Evolutionary conservation across 2,113 vertebrate genomes (phyloP).

Genomic region (Aldabrachelys gigantea): DNA sequence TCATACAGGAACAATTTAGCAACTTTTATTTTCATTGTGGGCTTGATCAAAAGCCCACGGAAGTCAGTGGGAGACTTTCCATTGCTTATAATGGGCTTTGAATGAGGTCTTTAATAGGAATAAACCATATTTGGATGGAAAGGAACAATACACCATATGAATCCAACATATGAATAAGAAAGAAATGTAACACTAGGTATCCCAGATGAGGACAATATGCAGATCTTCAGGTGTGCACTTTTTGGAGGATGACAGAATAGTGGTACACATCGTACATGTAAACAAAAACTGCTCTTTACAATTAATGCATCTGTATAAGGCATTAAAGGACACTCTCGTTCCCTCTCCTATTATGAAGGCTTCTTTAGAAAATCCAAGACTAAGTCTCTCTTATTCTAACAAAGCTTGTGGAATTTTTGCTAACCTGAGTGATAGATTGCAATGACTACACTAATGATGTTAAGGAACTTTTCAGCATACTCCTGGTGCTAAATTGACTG

Average conservation of each 20-base stretch:
- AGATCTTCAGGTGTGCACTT: not conserved
- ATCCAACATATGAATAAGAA: not conserved
- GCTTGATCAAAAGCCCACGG: not conserved
- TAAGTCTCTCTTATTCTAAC: not conserved
- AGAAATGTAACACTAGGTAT: not conserved
- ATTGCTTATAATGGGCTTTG: not conserved
- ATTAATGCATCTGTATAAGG: not conserved
- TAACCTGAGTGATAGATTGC: not conserved
- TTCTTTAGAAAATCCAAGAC: not conserved
- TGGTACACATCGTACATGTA: not conserved
- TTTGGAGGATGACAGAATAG: not conserved
- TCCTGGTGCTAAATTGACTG: not conserved
- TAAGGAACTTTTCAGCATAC: not conserved
- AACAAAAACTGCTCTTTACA: not conserved
- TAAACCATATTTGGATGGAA: not conserved
- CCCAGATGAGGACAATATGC: not conserved
- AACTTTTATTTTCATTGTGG: not conserved
- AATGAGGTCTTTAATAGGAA: not conserved
- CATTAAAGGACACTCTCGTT: not conserved
- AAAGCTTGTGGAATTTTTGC: not conserved
- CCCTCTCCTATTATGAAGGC: not conserved
- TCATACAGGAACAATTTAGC: not conserved
- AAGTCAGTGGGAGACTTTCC: not conserved
- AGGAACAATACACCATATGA: not conserved
- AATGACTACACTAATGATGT: not conserved